Conservation (phyloP, 1,140 invertebrate genomes). For the Zaprionus vittiger region DNA sequence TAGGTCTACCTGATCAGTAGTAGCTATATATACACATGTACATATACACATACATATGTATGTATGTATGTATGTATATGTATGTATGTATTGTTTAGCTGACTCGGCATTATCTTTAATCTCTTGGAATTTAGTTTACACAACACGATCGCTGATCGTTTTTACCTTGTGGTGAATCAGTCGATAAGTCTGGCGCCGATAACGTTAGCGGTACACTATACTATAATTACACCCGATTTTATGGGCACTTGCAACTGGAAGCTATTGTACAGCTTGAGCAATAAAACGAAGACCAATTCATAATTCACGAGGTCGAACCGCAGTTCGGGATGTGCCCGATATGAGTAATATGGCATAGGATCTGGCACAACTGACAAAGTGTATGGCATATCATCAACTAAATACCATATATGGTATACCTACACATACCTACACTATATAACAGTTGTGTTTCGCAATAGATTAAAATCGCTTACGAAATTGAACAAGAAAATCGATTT, state of each 20-base stretch:
- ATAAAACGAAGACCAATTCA: not conserved
- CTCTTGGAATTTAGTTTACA: not conserved
- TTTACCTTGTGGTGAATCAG: constrained; percentile 1
- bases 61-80: too few relatives aligned
- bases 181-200: not conserved
- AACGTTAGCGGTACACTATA: not conserved
- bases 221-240: not conserved
- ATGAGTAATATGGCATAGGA: not conserved
- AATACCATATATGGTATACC: not conserved
- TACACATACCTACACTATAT: not conserved
- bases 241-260: not conserved
- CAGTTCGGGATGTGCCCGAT: not conserved
- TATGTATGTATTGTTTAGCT: not conserved
- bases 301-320: not conserved
- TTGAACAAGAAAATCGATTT: not conserved
- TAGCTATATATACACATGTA: too few relatives aligned
- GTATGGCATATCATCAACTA: not conserved
- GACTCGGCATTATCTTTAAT: not conserved
- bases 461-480: not conserved
- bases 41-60: too few relatives aligned
- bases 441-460: not conserved
- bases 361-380: too few relatives aligned
- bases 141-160: not conserved
- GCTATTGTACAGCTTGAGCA: not conserved
- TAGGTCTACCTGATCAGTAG: too few relatives aligned